A percentile compares a stretch with the other conserved stretches of the same genome.
Evolutionary conservation across 2,113 vertebrate species (phyloP).

Genomic region (Monopterus albus): DNA sequence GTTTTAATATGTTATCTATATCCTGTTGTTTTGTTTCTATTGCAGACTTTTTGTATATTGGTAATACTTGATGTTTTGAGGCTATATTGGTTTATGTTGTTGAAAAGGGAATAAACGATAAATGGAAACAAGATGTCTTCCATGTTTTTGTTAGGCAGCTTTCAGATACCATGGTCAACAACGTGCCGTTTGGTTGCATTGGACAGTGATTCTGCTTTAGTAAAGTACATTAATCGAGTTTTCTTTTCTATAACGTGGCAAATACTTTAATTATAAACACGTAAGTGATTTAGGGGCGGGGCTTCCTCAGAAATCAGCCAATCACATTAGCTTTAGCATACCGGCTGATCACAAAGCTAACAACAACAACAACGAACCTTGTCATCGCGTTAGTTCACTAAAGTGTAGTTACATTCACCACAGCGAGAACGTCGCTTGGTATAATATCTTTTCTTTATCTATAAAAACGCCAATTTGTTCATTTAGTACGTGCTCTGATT

Average conservation of each 20-base stretch:
- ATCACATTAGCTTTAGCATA: conserved; percentile 14
- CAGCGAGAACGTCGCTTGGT: neutral
- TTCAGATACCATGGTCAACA: no score
- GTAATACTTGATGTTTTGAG: conserved; percentile 63
- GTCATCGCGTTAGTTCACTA: no score
- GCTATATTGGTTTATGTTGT: conserved; percentile 66
- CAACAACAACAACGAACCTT: conserved; percentile 45
- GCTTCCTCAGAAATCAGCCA: neutral
- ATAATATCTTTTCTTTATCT: neutral
- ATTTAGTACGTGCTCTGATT: neutral
- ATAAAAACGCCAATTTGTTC: neutral
- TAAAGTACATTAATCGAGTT: no score
- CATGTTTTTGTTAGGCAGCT: neutral
- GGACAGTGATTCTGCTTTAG: no score
- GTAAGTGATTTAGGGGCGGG: conserved; percentile 23
- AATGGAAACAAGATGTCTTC: neutral
- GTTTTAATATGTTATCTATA: conserved; percentile 50
- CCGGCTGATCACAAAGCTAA: conserved; percentile 19
- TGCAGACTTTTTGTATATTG: conserved; percentile 74
- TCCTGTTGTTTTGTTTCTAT: conserved; percentile 47
- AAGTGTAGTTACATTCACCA: neutral
- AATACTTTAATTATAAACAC: no score
- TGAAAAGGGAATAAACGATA: conserved; percentile 72
- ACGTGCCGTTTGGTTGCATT: no score
- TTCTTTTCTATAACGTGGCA: no score